Evolutionary conservation across 2,113 vertebrate species (phyloP), one percentile per base, ranked within the genome.

Genomic region (Corapipo altera): DNA sequence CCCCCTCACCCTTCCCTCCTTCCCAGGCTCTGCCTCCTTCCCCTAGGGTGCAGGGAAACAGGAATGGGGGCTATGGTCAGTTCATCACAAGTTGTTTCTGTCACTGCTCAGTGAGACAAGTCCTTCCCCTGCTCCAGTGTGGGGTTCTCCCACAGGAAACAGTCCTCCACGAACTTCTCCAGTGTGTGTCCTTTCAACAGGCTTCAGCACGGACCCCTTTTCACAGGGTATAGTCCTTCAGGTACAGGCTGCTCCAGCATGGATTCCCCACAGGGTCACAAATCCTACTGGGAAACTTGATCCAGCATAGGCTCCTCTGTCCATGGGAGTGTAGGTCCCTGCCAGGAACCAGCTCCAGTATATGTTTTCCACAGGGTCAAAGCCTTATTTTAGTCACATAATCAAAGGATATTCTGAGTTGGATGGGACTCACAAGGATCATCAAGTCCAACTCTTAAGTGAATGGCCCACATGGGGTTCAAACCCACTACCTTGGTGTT

Each of bases 121-220:
- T 62, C 6, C 26, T 41, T 55, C 4, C 48, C 39, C 16, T 69
- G 30, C 30, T 69, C 9, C 28, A 37, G 0, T 4, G 10, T 15
- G 61, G 18, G 28, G 6, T 67, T 15, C 23, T 66, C 22, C 4
- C 44, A 39, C 0, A 2, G 16, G 15, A 67, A 8, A 44, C 22
- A 73, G 11, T 11, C 72, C 26, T 57, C 11, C 18, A 32, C 16
- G 5, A 44, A 12, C 28, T 46, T 59, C 48, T 78, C 39, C 52
- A 66, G 3, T 1, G 5, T 4, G 12, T 3, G 20, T 12, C 7
- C 6, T 54, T 73, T 37, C 27, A 19, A 12, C 2, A 4, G 44
- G 15, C 33, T 81, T 22, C 54, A 61, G 8, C 2, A 5, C 3
- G 15, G 7, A 4, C 17, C 28, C 8, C 35, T 74, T 46, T 52